phyloP scores from a whole-genome alignment of 2,113 vertebrate species.

The Aldabrachelys gigantea region DNA sequence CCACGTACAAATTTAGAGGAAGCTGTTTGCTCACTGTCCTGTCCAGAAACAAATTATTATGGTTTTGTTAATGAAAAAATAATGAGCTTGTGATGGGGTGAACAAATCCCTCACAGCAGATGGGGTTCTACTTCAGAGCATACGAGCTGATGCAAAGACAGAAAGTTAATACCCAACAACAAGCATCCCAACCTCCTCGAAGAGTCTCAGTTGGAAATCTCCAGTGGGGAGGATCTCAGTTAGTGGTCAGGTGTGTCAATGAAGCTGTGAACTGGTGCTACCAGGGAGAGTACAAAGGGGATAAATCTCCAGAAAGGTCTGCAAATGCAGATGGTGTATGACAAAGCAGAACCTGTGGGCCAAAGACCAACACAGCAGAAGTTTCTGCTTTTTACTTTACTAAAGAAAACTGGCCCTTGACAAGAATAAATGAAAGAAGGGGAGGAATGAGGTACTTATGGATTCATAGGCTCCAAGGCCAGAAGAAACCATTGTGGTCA shows the following conservation, averaged over 20 bases:
- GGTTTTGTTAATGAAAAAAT: accelerated
- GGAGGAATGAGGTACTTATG: background rate
- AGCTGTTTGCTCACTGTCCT: background rate
- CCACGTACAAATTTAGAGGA: background rate
- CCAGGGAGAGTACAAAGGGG: background rate
- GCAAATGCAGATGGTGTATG: accelerated
- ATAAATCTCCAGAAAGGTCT: background rate
- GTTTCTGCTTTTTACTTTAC: background rate
- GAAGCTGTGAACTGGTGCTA: background rate
- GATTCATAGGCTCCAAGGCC: background rate
- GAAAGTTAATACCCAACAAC: background rate
- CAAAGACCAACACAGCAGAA: background rate
- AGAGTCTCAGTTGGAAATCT: background rate
- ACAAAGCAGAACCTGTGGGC: background rate
- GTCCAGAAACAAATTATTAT: background rate
- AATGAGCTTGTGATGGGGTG: background rate
- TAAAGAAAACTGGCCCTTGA: background rate
- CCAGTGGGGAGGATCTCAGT: accelerated
- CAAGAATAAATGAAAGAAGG: background rate
- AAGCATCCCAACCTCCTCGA: background rate
- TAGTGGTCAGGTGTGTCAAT: background rate
- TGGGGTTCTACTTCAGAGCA: background rate
- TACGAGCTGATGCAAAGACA: background rate
- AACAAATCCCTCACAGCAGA: background rate
- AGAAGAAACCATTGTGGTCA: background rate